These are phyloP conservation scores for Scytalopus superciliaris DNA, from an alignment of 2,113 vertebrate species.

Conservation along the genomic window DNA sequence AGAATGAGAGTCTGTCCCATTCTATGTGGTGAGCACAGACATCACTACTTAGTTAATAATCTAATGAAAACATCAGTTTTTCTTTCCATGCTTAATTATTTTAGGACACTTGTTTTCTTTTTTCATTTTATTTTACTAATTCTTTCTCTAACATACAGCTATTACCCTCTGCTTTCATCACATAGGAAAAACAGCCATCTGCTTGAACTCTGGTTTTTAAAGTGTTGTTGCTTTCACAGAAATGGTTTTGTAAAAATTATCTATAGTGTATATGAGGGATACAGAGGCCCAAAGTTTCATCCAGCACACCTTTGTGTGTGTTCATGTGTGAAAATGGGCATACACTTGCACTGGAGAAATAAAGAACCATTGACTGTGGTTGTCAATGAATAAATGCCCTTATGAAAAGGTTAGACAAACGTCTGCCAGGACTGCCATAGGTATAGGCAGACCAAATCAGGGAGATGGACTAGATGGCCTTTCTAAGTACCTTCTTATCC, in stretches of 20 bases:
- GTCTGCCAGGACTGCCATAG: not conserved
- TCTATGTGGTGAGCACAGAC: not conserved
- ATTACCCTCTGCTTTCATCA: not conserved
- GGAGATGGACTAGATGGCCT: not conserved
- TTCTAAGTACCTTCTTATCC: not conserved
- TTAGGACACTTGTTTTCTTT: not conserved
- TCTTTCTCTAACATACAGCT: not conserved
- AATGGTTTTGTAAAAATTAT: not conserved
- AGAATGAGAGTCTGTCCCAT: not conserved
- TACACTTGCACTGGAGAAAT: not conserved
- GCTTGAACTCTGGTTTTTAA: not conserved
- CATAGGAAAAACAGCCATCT: not conserved
- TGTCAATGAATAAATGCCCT: not conserved
- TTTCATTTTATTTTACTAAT: not conserved
- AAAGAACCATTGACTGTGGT: not conserved
- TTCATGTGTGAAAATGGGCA: not conserved
- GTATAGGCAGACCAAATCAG: not conserved
- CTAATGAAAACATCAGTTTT: not conserved
- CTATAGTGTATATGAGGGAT: not conserved
- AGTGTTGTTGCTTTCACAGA: not conserved
- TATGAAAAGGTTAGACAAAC: not conserved
- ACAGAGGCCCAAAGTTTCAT: not conserved
- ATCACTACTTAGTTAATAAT: not conserved
- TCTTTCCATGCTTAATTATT: not conserved
- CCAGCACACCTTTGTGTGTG: not conserved